Evolutionary conservation across 2,113 vertebrate species (phyloP).

Genomic region (Alosa alosa): DNA sequence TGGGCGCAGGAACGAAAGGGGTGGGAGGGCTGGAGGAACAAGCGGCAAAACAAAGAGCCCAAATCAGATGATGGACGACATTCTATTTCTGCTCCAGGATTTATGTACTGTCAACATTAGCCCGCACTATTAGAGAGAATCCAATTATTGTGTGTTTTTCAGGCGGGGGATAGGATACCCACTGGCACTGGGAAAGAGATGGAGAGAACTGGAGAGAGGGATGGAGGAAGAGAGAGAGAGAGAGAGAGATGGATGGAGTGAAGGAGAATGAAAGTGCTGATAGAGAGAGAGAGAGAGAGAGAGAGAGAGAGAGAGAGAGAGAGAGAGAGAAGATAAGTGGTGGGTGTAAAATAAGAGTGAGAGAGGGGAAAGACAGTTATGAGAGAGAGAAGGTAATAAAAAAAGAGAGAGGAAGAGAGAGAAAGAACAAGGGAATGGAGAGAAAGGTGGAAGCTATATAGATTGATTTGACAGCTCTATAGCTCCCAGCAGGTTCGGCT

Average conservation of each 20-base stretch:
- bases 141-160: constrained; percentile 70
- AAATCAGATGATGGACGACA: constrained; percentile 76
- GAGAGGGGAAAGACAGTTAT: background rate
- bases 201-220: constrained; percentile 35
- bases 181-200: constrained; percentile 16
- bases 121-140: constrained; percentile 74
- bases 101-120: constrained; percentile 81
- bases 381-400: constrained; percentile 30
- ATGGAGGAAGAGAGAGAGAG: constrained; percentile 40
- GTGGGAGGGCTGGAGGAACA: constrained; percentile 39
- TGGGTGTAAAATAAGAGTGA: background rate
- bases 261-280: constrained; percentile 42
- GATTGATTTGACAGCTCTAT: constrained; percentile 58
- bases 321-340: constrained; percentile 40
- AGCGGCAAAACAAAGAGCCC: constrained; percentile 67
- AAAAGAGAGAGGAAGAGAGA: constrained; percentile 19
- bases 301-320: constrained; percentile 26
- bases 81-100: constrained; percentile 74
- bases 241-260: constrained; percentile 37
- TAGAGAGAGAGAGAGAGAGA: constrained; percentile 18
- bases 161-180: constrained; percentile 22
- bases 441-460: constrained; percentile 8
- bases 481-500: constrained; percentile 66
- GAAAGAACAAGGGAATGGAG: background rate
- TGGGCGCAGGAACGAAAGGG: too few relatives aligned